Percentiles rank a stretch among this genome's conserved stretches.
phyloP scores from a whole-genome alignment of 2,797 vertebrate species.

The Hippopotamyrus pictus region DNA sequence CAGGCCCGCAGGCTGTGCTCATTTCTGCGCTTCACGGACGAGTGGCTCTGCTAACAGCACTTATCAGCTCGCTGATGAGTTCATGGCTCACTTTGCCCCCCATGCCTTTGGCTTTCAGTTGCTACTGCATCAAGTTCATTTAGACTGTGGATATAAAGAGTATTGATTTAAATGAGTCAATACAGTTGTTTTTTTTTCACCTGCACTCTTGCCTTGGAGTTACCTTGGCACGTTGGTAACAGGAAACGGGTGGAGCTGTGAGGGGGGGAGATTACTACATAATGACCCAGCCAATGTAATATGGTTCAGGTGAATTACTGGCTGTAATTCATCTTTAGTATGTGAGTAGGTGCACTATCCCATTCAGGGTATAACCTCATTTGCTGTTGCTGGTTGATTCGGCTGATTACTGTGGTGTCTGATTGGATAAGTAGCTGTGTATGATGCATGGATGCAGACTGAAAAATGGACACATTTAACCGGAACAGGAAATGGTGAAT shows the following conservation, averaged over 20 bases:
- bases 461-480: background rate
- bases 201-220: background rate
- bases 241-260: background rate
- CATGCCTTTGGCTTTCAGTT: constrained; percentile 47
- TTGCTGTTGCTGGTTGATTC: background rate
- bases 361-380: background rate
- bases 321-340: background rate
- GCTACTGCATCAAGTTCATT: constrained; percentile 46
- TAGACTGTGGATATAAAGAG: constrained; percentile 29
- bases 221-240: background rate
- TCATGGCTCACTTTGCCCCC: constrained; percentile 53
- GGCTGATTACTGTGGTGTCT: background rate
- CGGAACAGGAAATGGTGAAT: background rate
- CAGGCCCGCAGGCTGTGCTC: constrained; percentile 38
- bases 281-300: background rate
- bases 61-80: constrained; percentile 56
- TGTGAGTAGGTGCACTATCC: background rate
- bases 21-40: constrained; percentile 48
- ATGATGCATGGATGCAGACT: background rate
- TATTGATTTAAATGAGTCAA: constrained; percentile 15
- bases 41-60: constrained; percentile 34
- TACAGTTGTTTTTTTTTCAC: background rate
- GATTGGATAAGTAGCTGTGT: background rate
- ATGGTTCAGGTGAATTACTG: background rate
- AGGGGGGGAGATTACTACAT: background rate